Evolutionary conservation across 2,888 invertebrate genomes (phyloP).

Genomic region (Drosophila hamatofila): DNA sequence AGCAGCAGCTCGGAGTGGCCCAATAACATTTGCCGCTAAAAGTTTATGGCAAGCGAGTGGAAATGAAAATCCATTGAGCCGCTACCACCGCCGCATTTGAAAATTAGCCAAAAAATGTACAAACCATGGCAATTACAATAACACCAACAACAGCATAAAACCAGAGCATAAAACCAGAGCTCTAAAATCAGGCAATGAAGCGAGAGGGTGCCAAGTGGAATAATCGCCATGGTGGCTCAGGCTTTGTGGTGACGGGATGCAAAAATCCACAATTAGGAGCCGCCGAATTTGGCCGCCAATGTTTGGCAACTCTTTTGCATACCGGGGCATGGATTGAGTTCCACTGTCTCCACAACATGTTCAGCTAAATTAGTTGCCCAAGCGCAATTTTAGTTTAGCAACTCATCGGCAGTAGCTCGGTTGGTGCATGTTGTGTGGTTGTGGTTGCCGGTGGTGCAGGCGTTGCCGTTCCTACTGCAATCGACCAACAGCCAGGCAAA

Average conservation of each 20-base stretch:
- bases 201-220: constrained; percentile 50
- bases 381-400: constrained; percentile 57
- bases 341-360: constrained; percentile 61
- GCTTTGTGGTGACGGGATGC: constrained; percentile 26
- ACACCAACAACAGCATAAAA: constrained; percentile 30
- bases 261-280: constrained; percentile 57
- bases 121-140: constrained; percentile 62
- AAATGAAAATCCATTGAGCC: constrained; percentile 67
- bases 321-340: constrained; percentile 32
- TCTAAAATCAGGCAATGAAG: constrained; percentile 26
- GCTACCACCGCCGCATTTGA: constrained; percentile 45
- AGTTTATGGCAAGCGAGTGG: constrained; percentile 65
- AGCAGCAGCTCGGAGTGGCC: constrained; percentile 45
- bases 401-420: constrained; percentile 26
- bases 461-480: constrained; percentile 53
- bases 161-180: constrained; percentile 1
- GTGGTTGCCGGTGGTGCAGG: constrained; percentile 17
- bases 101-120: constrained; percentile 64
- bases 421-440: constrained; percentile 1
- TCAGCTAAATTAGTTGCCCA: constrained; percentile 72
- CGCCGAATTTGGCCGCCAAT: constrained; percentile 70
- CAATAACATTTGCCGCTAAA: constrained; percentile 55
- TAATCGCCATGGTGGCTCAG: constrained; percentile 18
- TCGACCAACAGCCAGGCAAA: constrained; percentile 39
- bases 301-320: constrained; percentile 75